Conservation (phyloP, 2,888 invertebrate species). For the Pteria penguin region DNA sequence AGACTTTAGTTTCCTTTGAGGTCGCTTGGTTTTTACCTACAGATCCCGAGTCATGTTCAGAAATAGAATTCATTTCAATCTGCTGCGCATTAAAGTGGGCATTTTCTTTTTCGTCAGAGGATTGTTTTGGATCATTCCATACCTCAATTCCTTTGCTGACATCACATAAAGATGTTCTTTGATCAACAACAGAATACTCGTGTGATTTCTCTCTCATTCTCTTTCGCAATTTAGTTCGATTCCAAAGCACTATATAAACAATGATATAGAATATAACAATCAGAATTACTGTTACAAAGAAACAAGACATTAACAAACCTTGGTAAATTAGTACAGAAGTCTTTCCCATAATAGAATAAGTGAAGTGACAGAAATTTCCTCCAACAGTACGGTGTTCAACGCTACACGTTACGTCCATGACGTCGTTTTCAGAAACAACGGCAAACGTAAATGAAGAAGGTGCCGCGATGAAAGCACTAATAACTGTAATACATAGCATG, state of each 20-base stretch:
- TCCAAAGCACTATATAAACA: slow-evolving; percentile 65
- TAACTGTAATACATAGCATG: slow-evolving; percentile 49
- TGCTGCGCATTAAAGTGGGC: slow-evolving; percentile 3
- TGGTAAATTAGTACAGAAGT: slow-evolving; percentile 55
- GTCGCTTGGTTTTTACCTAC: background rate
- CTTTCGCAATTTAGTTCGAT: slow-evolving; percentile 47
- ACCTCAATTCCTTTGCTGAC: background rate
- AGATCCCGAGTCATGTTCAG: slow-evolving; percentile 14
- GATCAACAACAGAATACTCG: background rate
- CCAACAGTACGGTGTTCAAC: slow-evolving; percentile 48
- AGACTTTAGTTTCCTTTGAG: background rate
- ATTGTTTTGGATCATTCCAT: background rate
- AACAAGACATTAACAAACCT: slow-evolving; percentile 51
- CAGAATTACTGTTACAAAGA: slow-evolving; percentile 50
- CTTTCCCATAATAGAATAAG: slow-evolving; percentile 56
- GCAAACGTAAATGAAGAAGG: slow-evolving; percentile 64
- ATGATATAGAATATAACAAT: slow-evolving; percentile 63
- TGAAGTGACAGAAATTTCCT: slow-evolving; percentile 66
- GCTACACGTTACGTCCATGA: slow-evolving; percentile 53
- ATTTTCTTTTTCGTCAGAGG: background rate
- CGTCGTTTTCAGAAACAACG: slow-evolving; percentile 55
- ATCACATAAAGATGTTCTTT: slow-evolving; percentile 15
- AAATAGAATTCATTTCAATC: slow-evolving; percentile 4
- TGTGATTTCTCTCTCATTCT: background rate
- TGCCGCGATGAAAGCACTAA: slow-evolving; percentile 53